Percentiles rank a stretch among this genome's conserved stretches.
Conservation (phyloP, 2,888 invertebrate genomes). For the Anorthoa munda region DNA sequence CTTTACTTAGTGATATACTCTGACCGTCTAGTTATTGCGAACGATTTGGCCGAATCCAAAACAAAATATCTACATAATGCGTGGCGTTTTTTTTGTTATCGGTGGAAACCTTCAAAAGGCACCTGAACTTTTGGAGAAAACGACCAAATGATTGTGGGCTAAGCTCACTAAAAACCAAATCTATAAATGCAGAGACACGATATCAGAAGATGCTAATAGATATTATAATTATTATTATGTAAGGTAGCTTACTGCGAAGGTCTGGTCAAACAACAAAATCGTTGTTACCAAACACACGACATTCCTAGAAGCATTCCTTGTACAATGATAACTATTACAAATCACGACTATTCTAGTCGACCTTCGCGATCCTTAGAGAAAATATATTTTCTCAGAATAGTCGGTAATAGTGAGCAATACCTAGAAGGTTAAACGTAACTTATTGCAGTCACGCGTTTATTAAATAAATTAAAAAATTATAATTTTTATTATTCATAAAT, state of each 20-base stretch:
- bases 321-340: conserved; percentile 18
- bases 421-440: neutral
- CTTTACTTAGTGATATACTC: neutral
- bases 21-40: too few species aligned
- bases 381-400: conserved; percentile 33
- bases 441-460: neutral
- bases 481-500: too few species aligned
- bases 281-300: conserved; percentile 27
- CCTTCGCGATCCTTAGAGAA: conserved; percentile 44
- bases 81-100: neutral
- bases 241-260: neutral
- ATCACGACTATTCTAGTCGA: neutral
- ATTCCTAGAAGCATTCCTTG: conserved; percentile 30
- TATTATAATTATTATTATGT: neutral
- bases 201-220: neutral
- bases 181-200: too few species aligned
- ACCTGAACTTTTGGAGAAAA: too few species aligned
- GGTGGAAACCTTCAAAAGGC: too few species aligned
- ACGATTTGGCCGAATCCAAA: neutral
- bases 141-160: too few species aligned
- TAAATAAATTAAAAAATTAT: too few species aligned
- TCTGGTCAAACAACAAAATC: neutral
- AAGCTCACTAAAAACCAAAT: too few species aligned
- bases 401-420: neutral
- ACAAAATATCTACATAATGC: neutral